Evolutionary conservation across 2,888 invertebrate species (phyloP), one percentile per base, ranked within the genome.

Genomic region (Lottia scabra): DNA sequence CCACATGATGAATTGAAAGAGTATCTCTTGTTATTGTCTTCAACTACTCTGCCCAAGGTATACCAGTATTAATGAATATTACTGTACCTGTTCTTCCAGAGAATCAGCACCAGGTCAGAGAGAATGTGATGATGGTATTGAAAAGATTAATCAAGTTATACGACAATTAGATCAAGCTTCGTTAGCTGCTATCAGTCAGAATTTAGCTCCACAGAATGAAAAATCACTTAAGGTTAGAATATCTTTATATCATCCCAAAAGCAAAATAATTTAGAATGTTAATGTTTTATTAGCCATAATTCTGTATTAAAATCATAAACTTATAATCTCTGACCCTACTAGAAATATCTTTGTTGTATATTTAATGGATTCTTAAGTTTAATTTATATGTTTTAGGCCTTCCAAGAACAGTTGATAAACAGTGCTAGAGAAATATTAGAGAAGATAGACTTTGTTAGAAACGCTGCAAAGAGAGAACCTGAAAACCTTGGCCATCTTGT

Each of bases 71-170:
- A 4, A n/a, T 8, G 5, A 38, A 6, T 10, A 38, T 38, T 6
- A 38, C 38, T 38, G 38, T 38, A 10, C 10, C 38, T 38, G 38
- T 6, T 38, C 10, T 56, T 23, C 10, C 79, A 94, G 95, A 69
- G 98, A 98, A 87, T 96, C 96, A 84, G 97, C 98, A 0, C 99
- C 99, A 0, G 99, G 99, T 0, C 98, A 98, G 89, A 93, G 94
- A 5, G 99, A 99, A 89, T 97, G 99, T 89, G 94, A 95, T 65
- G 92, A 92, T 0, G 96, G 95, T 0, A 92, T 97, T 56, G 94
- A 95, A 46, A 93, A 93, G 62, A 91, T 99, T 12, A 93, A 92
- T 78, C 92, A 92, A 0, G 93, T 94, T 80, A 93, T 96, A 8
- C 92, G 95, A 0, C 94, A 95, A 69, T 90, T 99, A 70, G 97